Conservation (phyloP, 2,113 vertebrate species). For the Asarcornis scutulata region DNA sequence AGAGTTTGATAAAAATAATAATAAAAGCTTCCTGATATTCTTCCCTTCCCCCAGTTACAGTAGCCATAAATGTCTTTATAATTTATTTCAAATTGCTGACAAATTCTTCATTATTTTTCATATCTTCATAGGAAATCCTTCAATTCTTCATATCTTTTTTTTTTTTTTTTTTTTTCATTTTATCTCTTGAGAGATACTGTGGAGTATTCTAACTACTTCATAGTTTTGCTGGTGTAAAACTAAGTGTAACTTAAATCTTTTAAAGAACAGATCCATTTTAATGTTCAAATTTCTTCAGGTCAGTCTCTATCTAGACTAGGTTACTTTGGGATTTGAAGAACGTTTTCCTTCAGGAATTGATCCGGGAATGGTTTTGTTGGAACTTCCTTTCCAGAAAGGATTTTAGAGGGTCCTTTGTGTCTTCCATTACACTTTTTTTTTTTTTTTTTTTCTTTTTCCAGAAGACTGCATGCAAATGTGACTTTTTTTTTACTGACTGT, state of each 20-base stretch:
- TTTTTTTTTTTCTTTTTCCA: not conserved
- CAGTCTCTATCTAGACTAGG: not conserved
- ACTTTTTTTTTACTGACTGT: fast-evolving
- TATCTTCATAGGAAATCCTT: too few relatives aligned
- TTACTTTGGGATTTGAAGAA: not conserved
- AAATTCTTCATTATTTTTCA: not conserved
- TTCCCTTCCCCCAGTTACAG: fast-evolving
- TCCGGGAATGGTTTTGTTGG: not conserved
- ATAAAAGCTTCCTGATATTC: not conserved
- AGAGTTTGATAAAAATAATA: not conserved
- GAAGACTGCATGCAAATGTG: not conserved
- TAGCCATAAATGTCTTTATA: not conserved
- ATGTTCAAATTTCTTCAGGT: not conserved
- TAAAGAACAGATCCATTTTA: not conserved
- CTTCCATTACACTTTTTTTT: not conserved
- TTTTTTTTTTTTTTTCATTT: not conserved
- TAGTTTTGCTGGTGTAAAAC: not conserved
- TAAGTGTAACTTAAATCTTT: not conserved
- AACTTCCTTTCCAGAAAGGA: not conserved
- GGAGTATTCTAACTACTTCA: not conserved
- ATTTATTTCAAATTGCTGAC: not conserved
- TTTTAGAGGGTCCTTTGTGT: not conserved
- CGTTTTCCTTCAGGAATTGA: not conserved
- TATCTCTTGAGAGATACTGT: not conserved
- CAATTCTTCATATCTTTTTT: too few relatives aligned